These are phyloP conservation scores for Sebastes kiyomatsui DNA, from an alignment of 2,797 vertebrate species.

Conservation along the genomic window DNA sequence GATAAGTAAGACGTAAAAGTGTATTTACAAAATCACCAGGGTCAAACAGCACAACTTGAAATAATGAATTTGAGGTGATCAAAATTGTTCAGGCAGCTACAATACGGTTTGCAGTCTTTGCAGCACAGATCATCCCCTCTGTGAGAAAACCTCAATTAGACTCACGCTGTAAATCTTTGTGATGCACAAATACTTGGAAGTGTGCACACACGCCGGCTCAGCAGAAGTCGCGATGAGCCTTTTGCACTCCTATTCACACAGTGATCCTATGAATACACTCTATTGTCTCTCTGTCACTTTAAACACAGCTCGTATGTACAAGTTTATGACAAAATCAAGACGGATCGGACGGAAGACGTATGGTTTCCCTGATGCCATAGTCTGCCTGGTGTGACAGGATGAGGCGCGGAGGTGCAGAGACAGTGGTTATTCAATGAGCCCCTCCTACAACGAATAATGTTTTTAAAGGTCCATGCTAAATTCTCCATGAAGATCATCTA, in stretches of 20 bases:
- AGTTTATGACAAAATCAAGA: slow-evolving; percentile 36
- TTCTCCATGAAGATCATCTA: slow-evolving; percentile 77
- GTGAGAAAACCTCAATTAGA: slow-evolving; percentile 14
- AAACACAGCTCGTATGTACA: slow-evolving; percentile 42
- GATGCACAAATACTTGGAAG: slow-evolving; percentile 24
- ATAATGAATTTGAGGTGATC: slow-evolving; percentile 21
- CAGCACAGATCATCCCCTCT: slow-evolving; percentile 21
- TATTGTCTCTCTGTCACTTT: slow-evolving; percentile 14
- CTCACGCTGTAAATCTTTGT: slow-evolving; percentile 18
- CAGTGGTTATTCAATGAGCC: slow-evolving; percentile 65
- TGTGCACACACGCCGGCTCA: neutral
- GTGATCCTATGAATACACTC: slow-evolving; percentile 32
- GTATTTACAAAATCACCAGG: slow-evolving; percentile 66
- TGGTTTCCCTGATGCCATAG: slow-evolving; percentile 76
- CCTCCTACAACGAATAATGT: slow-evolving; percentile 42
- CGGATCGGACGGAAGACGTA: slow-evolving; percentile 72
- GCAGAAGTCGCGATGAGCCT: slow-evolving; percentile 18
- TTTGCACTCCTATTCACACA: slow-evolving; percentile 22
- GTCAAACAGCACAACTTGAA: slow-evolving; percentile 40
- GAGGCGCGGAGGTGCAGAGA: slow-evolving; percentile 63
- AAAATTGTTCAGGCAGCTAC: slow-evolving; percentile 54
- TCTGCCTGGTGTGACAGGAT: slow-evolving; percentile 66
- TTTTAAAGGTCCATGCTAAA: slow-evolving; percentile 75
- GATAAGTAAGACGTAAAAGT: slow-evolving; percentile 48
- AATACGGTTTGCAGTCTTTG: slow-evolving; percentile 38